Evolutionary conservation across 2,113 vertebrate genomes (phyloP).

Genomic region (Cyprinodon variegatus): DNA sequence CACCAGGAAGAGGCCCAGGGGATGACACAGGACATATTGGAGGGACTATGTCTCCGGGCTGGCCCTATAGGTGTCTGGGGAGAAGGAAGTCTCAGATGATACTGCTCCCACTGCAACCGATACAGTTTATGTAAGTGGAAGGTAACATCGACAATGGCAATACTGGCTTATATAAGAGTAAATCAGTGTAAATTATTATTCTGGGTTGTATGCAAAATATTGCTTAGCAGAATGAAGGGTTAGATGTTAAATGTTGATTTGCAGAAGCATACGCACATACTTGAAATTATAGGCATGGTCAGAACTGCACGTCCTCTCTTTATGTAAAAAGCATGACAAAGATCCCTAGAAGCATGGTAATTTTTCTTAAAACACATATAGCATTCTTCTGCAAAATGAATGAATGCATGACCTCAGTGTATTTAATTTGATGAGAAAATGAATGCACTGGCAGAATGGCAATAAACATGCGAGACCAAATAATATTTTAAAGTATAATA

Average conservation of each 20-base stretch:
- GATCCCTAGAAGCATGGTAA: slow-evolving; percentile 3
- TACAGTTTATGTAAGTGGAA: no score
- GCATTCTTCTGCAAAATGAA: slow-evolving; percentile 2
- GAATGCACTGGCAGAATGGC: not conserved
- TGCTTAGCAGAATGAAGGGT: no score
- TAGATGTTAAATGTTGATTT: not conserved
- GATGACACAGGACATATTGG: no score
- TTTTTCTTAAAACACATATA: not conserved
- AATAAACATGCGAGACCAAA: slow-evolving; percentile 1
- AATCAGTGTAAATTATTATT: no score
- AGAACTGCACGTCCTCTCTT: not conserved
- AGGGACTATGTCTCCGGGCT: no score
- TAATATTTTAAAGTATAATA: not conserved
- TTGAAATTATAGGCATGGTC: not conserved
- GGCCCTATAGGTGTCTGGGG: no score
- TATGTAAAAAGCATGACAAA: not conserved
- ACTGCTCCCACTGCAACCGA: no score
- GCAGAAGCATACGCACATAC: not conserved
- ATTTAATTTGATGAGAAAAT: not conserved
- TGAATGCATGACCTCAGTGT: not conserved
- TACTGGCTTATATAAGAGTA: no score
- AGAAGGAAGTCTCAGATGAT: no score
- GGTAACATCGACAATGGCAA: no score
- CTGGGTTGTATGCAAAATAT: no score
- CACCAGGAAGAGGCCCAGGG: no score